Conservation (phyloP, 2,888 invertebrate genomes). For the Papilio elwesi region DNA sequence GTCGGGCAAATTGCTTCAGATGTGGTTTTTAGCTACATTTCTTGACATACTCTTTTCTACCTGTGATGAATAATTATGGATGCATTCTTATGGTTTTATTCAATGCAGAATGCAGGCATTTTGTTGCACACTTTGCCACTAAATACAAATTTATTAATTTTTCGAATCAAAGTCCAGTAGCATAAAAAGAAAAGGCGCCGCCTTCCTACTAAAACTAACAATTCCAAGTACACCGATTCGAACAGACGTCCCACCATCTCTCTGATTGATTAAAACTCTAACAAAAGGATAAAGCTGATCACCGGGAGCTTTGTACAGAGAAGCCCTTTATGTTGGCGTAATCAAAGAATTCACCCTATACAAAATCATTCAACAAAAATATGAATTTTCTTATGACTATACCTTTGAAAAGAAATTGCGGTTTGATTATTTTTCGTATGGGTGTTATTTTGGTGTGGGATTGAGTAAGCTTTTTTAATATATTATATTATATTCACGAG, state of each 20-base stretch:
- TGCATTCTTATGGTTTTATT: too few relatives aligned
- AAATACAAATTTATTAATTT: not conserved
- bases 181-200: not conserved
- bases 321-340: conserved; percentile 79
- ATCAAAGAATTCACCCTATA: conserved; percentile 76
- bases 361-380: conserved; percentile 68
- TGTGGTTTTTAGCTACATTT: too few relatives aligned
- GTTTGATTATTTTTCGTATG: conserved; percentile 40
- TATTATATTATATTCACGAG: not conserved
- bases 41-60: too few relatives aligned
- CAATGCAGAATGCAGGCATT: too few relatives aligned
- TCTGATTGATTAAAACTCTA: conserved; percentile 82
- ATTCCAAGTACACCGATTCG: conserved; percentile 45
- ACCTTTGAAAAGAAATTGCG: conserved; percentile 51
- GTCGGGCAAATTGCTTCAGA: too few relatives aligned
- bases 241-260: conserved; percentile 55
- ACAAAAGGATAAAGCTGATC: conserved; percentile 82
- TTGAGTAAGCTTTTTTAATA: not conserved
- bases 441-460: not conserved
- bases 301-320: conserved; percentile 70
- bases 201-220: conserved; percentile 40
- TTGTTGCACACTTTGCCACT: too few relatives aligned
- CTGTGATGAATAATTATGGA: too few relatives aligned
- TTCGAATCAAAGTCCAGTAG: not conserved
- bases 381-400: conserved; percentile 59